A percentile compares a stretch with the other conserved stretches of the same genome.
Evolutionary conservation across 2,888 invertebrate species (phyloP).

Genomic region (Bellardia pandia): DNA sequence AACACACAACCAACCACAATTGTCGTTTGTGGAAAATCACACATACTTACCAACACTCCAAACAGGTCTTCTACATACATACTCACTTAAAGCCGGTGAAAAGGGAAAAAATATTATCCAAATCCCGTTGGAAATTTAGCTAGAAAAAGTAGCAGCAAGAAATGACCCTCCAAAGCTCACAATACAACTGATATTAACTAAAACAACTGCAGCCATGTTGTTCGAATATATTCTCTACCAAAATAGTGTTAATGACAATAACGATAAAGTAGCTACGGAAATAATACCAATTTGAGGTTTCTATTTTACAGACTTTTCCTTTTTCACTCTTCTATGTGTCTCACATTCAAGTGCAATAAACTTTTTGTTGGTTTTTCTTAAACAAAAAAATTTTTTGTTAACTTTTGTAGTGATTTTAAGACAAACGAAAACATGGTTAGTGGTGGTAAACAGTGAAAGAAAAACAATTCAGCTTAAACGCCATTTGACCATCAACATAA

Average conservation of each 20-base stretch:
- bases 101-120: not conserved
- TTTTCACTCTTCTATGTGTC: not conserved
- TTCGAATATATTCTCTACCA: not conserved
- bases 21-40: not conserved
- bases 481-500: constrained; percentile 1
- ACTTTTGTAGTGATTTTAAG: not conserved
- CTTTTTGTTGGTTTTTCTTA: not conserved
- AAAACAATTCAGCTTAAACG: constrained; percentile 40
- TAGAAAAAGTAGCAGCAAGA: not conserved
- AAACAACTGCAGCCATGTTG: constrained; percentile 32
- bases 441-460: not conserved
- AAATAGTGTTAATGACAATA: constrained; percentile 48
- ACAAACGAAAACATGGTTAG: not conserved
- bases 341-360: constrained; percentile 11
- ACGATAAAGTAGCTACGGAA: constrained; percentile 50
- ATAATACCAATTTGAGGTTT: constrained; percentile 52
- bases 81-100: no score
- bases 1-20: constrained; percentile 32
- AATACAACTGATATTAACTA: constrained; percentile 53
- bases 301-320: no score
- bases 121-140: constrained; percentile 47
- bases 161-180: not conserved
- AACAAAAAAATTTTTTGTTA: not conserved
- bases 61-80: no score
- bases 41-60: not conserved